These are phyloP conservation scores for Eupithecia vulgata DNA, from an alignment of 2,888 invertebrate species.

Conservation along the genomic window DNA sequence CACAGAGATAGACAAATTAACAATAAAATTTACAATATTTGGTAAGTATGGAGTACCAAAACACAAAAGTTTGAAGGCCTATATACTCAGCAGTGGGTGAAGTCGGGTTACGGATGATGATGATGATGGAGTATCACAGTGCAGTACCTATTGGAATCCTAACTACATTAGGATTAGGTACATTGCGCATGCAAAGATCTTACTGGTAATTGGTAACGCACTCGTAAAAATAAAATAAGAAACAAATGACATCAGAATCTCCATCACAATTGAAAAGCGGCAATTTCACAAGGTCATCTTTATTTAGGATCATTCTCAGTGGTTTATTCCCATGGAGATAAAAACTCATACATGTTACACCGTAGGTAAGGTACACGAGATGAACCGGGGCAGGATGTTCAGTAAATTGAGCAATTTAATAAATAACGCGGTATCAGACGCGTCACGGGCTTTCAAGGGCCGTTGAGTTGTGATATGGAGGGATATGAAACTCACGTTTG, in stretches of 20 bases:
- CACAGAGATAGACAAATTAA: neutral
- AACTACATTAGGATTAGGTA: neutral
- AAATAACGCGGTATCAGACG: slow-evolving; percentile 30
- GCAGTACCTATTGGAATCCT: no score
- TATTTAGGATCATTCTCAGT: slow-evolving; percentile 26
- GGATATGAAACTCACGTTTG: slow-evolving; percentile 19
- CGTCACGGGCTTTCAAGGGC: slow-evolving; percentile 36
- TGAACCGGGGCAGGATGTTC: slow-evolving; percentile 31
- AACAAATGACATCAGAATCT: slow-evolving; percentile 23
- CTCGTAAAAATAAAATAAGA: neutral
- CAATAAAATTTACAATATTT: neutral
- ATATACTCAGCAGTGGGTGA: neutral
- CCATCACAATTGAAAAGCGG: slow-evolving; percentile 28
- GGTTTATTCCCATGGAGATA: slow-evolving; percentile 19
- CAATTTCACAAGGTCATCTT: slow-evolving; percentile 28
- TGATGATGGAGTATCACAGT: no score
- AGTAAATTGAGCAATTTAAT: slow-evolving; percentile 36
- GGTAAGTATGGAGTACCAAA: no score
- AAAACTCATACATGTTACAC: slow-evolving; percentile 4
- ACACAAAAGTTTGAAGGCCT: no score
- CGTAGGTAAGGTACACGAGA: slow-evolving; percentile 17
- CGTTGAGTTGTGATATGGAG: slow-evolving; percentile 11
- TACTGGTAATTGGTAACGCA: neutral
- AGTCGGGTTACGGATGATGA: no score
- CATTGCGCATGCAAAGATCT: neutral